phyloP scores from a whole-genome alignment of 2,888 invertebrate genomes.

The Caenorhabditis virilis region DNA sequence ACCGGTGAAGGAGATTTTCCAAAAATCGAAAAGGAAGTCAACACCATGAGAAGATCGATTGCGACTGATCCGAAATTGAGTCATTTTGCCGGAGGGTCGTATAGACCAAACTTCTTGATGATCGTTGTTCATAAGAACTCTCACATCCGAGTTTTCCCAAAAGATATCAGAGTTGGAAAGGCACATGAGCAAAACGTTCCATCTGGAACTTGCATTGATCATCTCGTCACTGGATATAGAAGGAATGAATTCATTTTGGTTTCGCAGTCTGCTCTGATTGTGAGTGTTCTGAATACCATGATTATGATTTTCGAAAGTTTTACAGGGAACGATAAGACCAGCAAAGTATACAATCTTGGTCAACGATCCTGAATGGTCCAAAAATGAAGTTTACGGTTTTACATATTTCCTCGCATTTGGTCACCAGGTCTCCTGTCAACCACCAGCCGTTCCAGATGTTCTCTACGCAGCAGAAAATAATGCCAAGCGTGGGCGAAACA shows the following conservation, averaged over 20 bases:
- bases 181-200: slow-evolving; percentile 33
- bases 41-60: slow-evolving; percentile 9
- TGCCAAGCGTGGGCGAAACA: slow-evolving; percentile 42
- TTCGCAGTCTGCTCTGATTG: slow-evolving; percentile 39
- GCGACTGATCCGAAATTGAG: background rate
- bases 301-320: background rate
- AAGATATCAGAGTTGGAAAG: slow-evolving; percentile 1
- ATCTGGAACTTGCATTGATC: slow-evolving; percentile 40
- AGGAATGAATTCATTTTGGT: slow-evolving; percentile 42
- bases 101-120: slow-evolving; percentile 18
- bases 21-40: slow-evolving; percentile 15
- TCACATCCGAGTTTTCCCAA: slow-evolving; percentile 19
- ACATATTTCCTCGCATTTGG: slow-evolving; percentile 34
- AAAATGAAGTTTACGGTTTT: slow-evolving; percentile 31
- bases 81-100: background rate
- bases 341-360: slow-evolving; percentile 28
- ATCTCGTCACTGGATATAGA: slow-evolving; percentile 15
- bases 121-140: slow-evolving; percentile 16
- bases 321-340: slow-evolving; percentile 44
- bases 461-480: slow-evolving; percentile 43
- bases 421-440: slow-evolving; percentile 33
- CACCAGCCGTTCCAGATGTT: slow-evolving; percentile 29
- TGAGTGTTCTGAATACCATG: slow-evolving; percentile 12
- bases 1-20: slow-evolving; percentile 31
- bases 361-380: slow-evolving; percentile 34